Evolutionary conservation across 1,140 invertebrate species (phyloP).

Genomic region (Meloidogyne exigua): DNA sequence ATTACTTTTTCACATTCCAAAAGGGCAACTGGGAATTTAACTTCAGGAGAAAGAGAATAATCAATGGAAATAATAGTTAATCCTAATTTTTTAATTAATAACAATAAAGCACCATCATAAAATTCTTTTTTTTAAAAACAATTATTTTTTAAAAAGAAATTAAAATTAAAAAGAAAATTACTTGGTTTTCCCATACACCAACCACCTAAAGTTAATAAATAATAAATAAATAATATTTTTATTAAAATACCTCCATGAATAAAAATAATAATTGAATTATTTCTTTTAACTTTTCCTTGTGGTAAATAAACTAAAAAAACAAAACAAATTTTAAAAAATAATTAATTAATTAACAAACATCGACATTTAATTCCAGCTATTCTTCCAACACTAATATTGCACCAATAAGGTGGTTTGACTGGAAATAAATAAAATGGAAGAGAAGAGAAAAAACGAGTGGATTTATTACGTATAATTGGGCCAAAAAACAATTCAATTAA

Average conservation of each 20-base stretch:
- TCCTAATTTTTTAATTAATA: slow-evolving; percentile 41
- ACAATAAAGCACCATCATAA: slow-evolving; percentile 51
- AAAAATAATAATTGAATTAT: slow-evolving; percentile 51
- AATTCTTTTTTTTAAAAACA: slow-evolving; percentile 27
- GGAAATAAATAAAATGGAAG: slow-evolving; percentile 47
- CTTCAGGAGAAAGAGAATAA: slow-evolving; percentile 58
- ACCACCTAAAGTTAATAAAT: slow-evolving; percentile 25
- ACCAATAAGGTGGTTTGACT: slow-evolving; percentile 44
- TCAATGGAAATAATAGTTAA: slow-evolving; percentile 55
- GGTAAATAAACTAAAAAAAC: slow-evolving; percentile 46
- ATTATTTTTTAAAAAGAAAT: no score
- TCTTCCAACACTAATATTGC: slow-evolving; percentile 31
- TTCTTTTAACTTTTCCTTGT: slow-evolving; percentile 27
- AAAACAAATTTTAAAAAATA: not conserved
- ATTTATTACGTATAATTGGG: slow-evolving; percentile 44
- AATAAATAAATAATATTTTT: not conserved
- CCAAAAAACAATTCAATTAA: slow-evolving; percentile 52
- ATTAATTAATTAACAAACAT: not conserved
- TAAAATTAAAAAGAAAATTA: slow-evolving; percentile 35
- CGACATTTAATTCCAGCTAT: slow-evolving; percentile 58
- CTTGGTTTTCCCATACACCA: slow-evolving; percentile 53
- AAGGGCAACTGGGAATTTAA: slow-evolving; percentile 55
- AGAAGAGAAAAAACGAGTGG: slow-evolving; percentile 48
- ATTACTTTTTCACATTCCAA: slow-evolving; percentile 55
- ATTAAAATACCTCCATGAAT: slow-evolving; percentile 57